A percentile compares a stretch with the other conserved stretches of the same genome.
These are phyloP conservation scores for Thymelicus lineola DNA, from an alignment of 2,888 invertebrate species.

Conservation along the genomic window DNA sequence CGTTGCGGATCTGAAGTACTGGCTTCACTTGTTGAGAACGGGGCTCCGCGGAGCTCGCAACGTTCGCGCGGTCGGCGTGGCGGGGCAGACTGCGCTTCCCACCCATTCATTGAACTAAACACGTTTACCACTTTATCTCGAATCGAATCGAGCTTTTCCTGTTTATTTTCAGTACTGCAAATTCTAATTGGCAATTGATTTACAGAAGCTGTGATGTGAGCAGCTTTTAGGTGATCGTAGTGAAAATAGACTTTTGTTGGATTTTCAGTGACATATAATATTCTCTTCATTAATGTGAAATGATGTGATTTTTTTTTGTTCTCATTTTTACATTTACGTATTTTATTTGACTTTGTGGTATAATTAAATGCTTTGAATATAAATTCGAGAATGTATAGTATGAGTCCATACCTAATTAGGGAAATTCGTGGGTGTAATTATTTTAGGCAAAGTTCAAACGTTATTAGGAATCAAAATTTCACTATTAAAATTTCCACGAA, in stretches of 20 bases:
- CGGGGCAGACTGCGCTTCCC: conserved; percentile 80
- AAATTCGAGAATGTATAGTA: conserved; percentile 22
- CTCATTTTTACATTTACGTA: no score
- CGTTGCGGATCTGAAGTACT: conserved; percentile 44
- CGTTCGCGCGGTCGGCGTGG: conserved; percentile 81
- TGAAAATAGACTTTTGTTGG: no score
- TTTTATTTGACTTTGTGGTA: not conserved
- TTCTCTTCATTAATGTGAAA: no score
- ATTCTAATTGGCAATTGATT: conserved; percentile 6
- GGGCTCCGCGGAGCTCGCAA: conserved; percentile 50
- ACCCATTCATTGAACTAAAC: conserved; percentile 69
- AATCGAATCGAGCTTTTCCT: conserved; percentile 40
- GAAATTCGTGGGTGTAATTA: conserved; percentile 7
- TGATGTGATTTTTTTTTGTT: no score
- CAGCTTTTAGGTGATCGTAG: no score
- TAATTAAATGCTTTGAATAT: not conserved
- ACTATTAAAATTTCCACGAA: not conserved
- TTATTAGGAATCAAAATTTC: not conserved
- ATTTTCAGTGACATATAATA: no score
- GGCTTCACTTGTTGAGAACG: conserved; percentile 72
- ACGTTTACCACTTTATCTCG: conserved; percentile 60
- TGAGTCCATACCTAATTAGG: conserved; percentile 9
- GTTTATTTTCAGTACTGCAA: conserved; percentile 4
- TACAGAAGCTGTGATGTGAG: not conserved
- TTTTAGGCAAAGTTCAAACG: conserved; percentile 3